A percentile compares a stretch with the other conserved stretches of the same genome.
Conservation (phyloP, 2,797 vertebrate species). For the Phoeniculus purpureus region DNA sequence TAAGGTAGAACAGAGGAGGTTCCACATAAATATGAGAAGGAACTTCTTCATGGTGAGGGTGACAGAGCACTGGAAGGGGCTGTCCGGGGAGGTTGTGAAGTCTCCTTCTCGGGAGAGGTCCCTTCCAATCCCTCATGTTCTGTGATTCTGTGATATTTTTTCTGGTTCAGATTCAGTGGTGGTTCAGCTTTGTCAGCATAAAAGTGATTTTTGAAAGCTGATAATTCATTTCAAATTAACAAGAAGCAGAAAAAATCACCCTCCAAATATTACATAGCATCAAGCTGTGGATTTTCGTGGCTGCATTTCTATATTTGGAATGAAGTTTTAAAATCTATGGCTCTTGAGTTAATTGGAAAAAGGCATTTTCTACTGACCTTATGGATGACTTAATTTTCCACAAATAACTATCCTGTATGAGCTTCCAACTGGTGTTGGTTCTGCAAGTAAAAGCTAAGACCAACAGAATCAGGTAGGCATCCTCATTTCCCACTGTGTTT, state of each 20-base stretch:
- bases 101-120: too few species aligned
- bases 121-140: too few species aligned
- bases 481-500: slow-evolving; percentile 7
- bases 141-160: not conserved
- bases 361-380: slow-evolving; percentile 40
- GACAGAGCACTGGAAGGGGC: too few species aligned
- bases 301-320: slow-evolving; percentile 43
- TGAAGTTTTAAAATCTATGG: slow-evolving; percentile 22
- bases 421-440: not conserved
- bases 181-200: not conserved
- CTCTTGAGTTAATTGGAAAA: slow-evolving; percentile 63
- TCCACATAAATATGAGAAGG: too few species aligned
- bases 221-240: not conserved
- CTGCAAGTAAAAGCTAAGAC: slow-evolving; percentile 9
- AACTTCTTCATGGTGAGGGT: too few species aligned
- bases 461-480: slow-evolving; percentile 23
- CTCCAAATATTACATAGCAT: slow-evolving; percentile 42
- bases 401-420: slow-evolving; percentile 5
- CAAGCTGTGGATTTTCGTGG: slow-evolving; percentile 33
- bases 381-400: slow-evolving; percentile 22
- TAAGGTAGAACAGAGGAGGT: too few species aligned
- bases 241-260: slow-evolving; percentile 6
- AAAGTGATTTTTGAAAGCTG: slow-evolving; percentile 44
- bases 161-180: not conserved
- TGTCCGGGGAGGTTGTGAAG: too few species aligned